A percentile compares a stretch with the other conserved stretches of the same genome.
These are phyloP conservation scores for Periparus ater DNA, from an alignment of 2,797 vertebrate species.

Conservation along the genomic window DNA sequence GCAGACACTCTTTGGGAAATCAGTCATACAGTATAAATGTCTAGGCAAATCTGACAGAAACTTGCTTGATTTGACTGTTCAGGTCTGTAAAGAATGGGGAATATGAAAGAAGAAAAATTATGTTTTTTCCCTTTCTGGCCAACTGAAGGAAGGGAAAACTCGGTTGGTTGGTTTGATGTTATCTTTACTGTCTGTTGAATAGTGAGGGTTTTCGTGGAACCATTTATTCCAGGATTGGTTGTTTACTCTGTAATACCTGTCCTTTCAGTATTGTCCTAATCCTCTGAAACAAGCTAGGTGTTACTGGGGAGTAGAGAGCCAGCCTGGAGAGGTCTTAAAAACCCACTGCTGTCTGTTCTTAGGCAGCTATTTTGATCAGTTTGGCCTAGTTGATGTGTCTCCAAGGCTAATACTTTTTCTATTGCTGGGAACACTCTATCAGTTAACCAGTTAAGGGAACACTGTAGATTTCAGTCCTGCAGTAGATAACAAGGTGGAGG, in stretches of 20 bases:
- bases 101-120: background rate
- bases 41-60: background rate
- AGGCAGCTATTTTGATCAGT: background rate
- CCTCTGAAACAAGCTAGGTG: background rate
- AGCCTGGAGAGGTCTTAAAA: background rate
- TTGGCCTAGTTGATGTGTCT: background rate
- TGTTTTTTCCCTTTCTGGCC: background rate
- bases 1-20: background rate
- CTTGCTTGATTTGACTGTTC: background rate
- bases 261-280: background rate
- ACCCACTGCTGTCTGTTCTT: background rate
- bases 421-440: background rate
- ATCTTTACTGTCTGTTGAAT: background rate
- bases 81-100: background rate
- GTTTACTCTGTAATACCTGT: background rate
- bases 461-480: background rate
- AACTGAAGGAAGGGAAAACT: background rate
- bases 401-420: background rate
- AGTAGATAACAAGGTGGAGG: background rate
- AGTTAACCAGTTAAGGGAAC: background rate
- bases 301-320: background rate
- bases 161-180: background rate
- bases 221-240: background rate
- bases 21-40: background rate
- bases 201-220: background rate